These are phyloP conservation scores for Acromyrmex charruanus DNA, from an alignment of 1,140 invertebrate genomes.

Conservation along the genomic window DNA sequence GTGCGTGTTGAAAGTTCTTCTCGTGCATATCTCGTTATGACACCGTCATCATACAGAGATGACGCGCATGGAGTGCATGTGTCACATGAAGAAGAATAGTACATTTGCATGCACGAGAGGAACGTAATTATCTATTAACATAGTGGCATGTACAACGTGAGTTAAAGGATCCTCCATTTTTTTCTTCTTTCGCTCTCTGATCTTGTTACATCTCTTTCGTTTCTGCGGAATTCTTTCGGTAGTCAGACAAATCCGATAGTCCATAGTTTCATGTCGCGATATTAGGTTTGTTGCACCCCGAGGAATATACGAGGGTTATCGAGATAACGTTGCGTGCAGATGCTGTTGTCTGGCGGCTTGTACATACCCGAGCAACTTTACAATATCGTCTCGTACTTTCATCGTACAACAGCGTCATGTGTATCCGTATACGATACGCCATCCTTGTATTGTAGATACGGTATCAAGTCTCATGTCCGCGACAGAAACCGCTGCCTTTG, in stretches of 20 bases:
- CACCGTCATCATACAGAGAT: not conserved
- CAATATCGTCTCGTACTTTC: slow-evolving; percentile 71
- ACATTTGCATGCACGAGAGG: not conserved
- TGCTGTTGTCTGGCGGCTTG: slow-evolving; percentile 78
- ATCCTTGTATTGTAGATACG: slow-evolving; percentile 47
- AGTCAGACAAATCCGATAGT: slow-evolving; percentile 76
- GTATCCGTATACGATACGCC: slow-evolving; percentile 7
- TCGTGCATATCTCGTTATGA: slow-evolving; percentile 6
- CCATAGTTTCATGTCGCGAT: slow-evolving; percentile 69
- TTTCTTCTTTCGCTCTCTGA: not conserved
- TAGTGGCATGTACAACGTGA: too few species aligned
- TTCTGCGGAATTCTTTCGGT: slow-evolving; percentile 20
- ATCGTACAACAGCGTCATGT: slow-evolving; percentile 31
- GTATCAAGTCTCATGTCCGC: slow-evolving; percentile 77
- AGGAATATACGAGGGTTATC: slow-evolving; percentile 43
- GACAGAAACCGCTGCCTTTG: slow-evolving; percentile 78
- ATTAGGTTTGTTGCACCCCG: not conserved
- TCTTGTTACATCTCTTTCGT: not conserved
- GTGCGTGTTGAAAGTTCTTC: slow-evolving; percentile 19
- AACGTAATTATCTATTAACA: slow-evolving; percentile 47
- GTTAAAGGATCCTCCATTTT: not conserved
- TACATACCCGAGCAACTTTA: slow-evolving; percentile 70
- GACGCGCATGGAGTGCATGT: not conserved
- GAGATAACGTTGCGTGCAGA: slow-evolving; percentile 84
- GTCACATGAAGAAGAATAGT: slow-evolving; percentile 3